Evolutionary conservation across 2,113 vertebrate genomes (phyloP).

Genomic region (Ictalurus furcatus): DNA sequence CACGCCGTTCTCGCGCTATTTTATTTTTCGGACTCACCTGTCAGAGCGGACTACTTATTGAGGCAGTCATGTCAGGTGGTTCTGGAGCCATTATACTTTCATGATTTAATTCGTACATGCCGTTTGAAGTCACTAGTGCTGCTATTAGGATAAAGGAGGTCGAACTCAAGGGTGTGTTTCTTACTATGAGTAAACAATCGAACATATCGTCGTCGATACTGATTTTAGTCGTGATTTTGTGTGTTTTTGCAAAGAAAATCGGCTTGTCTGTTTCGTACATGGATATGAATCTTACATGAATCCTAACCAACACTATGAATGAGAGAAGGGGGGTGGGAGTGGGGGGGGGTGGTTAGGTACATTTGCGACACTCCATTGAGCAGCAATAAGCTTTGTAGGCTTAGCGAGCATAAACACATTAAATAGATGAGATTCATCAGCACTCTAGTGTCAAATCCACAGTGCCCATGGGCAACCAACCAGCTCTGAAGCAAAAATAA

Average conservation of each 20-base stretch:
- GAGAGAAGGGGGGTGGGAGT: conserved; percentile 34
- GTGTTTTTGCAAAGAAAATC: neutral
- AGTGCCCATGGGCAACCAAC: conserved; percentile 60
- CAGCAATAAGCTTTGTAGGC: conserved; percentile 75
- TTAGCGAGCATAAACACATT: conserved; percentile 77
- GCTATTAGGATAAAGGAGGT: conserved; percentile 60
- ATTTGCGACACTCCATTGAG: conserved; percentile 76
- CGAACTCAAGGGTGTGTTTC: conserved; percentile 26
- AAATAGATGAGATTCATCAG: conserved; percentile 78
- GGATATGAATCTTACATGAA: neutral
- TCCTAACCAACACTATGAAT: conserved; percentile 16
- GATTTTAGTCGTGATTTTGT: neutral
- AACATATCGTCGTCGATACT: neutral
- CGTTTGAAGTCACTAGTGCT: conserved; percentile 69
- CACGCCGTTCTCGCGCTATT: conserved; percentile 64
- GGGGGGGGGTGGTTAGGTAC: conserved; percentile 61
- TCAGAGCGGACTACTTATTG: conserved; percentile 72
- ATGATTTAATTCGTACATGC: conserved; percentile 76
- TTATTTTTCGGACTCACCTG: conserved; percentile 71
- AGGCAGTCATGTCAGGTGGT: conserved; percentile 66
- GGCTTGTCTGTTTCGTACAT: neutral
- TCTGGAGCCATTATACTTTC: conserved; percentile 76
- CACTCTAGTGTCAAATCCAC: conserved; percentile 76
- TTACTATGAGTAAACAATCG: neutral
- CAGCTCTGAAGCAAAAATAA: neutral